These are phyloP conservation scores for Chromobotia macracanthus DNA, from an alignment of 2,797 vertebrate genomes.

Conservation along the genomic window DNA sequence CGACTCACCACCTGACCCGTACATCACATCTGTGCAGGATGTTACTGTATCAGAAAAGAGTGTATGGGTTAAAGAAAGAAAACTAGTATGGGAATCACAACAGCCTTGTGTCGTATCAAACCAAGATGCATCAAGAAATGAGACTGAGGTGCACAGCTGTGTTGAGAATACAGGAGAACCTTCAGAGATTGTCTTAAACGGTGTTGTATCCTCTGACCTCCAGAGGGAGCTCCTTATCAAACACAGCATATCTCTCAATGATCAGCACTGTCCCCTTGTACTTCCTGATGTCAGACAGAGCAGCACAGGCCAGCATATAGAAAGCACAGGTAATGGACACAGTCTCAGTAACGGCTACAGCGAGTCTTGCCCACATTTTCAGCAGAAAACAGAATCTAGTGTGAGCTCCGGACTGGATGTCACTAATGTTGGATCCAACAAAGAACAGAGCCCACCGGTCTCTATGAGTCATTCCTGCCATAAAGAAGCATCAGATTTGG, in stretches of 20 bases:
- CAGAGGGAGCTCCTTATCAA: slow-evolving; percentile 61
- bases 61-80: slow-evolving; percentile 60
- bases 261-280: slow-evolving; percentile 80
- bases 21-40: slow-evolving; percentile 53
- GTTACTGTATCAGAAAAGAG: slow-evolving; percentile 66
- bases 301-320: slow-evolving; percentile 58
- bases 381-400: slow-evolving; percentile 31
- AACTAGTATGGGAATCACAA: slow-evolving; percentile 65
- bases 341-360: slow-evolving; percentile 69
- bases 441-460: background rate
- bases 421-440: slow-evolving; percentile 4
- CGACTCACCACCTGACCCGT: slow-evolving; percentile 75
- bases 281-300: slow-evolving; percentile 72
- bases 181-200: slow-evolving; percentile 78
- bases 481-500: slow-evolving; percentile 10
- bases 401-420: background rate
- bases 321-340: slow-evolving; percentile 61
- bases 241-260: slow-evolving; percentile 61
- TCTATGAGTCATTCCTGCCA: slow-evolving; percentile 5
- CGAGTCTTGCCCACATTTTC: slow-evolving; percentile 59
- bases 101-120: slow-evolving; percentile 51
- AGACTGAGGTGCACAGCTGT: background rate
- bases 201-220: slow-evolving; percentile 73
- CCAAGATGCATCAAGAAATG: background rate
- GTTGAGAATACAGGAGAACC: background rate